Evolutionary conservation across 2,888 invertebrate species (phyloP).

Genomic region (Eudemis profundana): DNA sequence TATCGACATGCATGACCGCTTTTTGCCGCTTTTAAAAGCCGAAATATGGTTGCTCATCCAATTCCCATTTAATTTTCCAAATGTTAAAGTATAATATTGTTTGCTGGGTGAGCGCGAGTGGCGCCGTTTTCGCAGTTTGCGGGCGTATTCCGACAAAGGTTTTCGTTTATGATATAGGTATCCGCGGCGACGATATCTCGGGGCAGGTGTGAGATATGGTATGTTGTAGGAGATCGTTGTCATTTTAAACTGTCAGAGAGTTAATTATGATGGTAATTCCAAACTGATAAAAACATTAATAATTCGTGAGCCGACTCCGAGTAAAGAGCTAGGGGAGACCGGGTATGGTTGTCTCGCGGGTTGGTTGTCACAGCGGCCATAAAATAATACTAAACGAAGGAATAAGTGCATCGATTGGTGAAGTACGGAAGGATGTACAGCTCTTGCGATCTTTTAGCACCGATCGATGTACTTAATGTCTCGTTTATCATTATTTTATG

Average conservation of each 20-base stretch:
- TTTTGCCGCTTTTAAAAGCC: conserved; percentile 29
- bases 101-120: conserved; percentile 43
- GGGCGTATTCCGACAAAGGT: conserved; percentile 50
- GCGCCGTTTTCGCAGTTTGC: conserved; percentile 45
- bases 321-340: background rate
- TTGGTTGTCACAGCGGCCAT: too few relatives aligned
- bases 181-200: conserved; percentile 47
- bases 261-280: conserved; percentile 28
- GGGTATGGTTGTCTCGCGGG: too few relatives aligned
- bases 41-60: conserved; percentile 7
- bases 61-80: conserved; percentile 11
- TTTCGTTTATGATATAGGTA: conserved; percentile 46
- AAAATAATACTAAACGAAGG: too few relatives aligned
- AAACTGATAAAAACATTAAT: conserved; percentile 22
- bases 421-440: too few relatives aligned
- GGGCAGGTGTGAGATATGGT: conserved; percentile 54
- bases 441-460: too few relatives aligned
- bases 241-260: conserved; percentile 48
- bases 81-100: conserved; percentile 31
- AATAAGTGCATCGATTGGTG: too few relatives aligned
- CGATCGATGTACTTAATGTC: too few relatives aligned
- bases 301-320: conserved; percentile 18
- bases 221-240: conserved; percentile 49
- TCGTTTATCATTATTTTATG: too few relatives aligned
- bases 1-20: conserved; percentile 24